Base-by-base conservation (phyloP, 2,113 vertebrate species). In the Fregata magnificens region DNA sequence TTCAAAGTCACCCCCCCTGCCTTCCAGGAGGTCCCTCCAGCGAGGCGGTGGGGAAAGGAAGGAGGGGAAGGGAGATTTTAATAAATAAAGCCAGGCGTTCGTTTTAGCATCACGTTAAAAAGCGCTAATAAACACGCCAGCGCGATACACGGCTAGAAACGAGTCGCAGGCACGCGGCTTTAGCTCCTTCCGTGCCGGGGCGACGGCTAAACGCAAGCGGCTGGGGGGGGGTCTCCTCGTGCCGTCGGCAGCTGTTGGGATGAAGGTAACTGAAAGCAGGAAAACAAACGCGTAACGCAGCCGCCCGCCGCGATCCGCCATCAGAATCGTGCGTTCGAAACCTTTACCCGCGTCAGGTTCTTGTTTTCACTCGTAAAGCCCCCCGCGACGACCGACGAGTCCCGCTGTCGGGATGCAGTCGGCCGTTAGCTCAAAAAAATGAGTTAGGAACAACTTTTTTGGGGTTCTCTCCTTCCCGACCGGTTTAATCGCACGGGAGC, bases 261-360 rank as follows among this genome's bases (percentile, higher is more conserved):
- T 6, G 11, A 24, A 40, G 21, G 25, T 7, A 17, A 53, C 8
- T 6, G 6, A 25, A 25, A 32, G 20, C 8, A 9, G 22, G 11
- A 20, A 40, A 18, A 17, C 11, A 14, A 53, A 10, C 2, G 29
- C 16, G 3, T 7, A 15, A 44, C 1, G 7, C 32, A 29, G 42
- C 32, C 10, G 2, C 32, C 42, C 20, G 3, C 25, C 3, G 14
- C 6, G 8, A 13, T 36, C 10, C 13, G 6, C 56, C n/a, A 3
- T 11, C 28, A 25, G 21, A 26, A 8, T 1, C 0, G 21, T 2
- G 3, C 4, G 1, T 62, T 9, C 4, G 3, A 14, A 18, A 18
- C 45, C 74, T 19, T 11, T 11, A 14, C 7, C n/a, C 3, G 0
- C 28, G 4, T 4, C 44, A 5, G 7, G 15, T 38, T 13, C 74